phyloP scores from a whole-genome alignment of 2,888 invertebrate genomes.

The Mesoligia furuncula region DNA sequence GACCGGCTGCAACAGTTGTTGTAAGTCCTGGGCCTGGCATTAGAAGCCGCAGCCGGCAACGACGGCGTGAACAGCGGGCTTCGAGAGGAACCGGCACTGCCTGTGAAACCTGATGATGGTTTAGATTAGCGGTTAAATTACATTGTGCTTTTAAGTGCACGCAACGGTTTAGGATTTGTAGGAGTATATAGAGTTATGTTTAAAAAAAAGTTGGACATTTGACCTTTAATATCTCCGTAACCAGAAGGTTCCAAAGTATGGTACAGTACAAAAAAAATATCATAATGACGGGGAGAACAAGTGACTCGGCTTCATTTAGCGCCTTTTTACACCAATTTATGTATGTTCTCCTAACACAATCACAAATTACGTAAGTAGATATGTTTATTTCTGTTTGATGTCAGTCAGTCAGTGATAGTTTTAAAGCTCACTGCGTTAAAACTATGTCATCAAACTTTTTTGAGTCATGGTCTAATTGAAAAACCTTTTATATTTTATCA shows the following conservation, averaged over 20 bases:
- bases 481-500: background rate
- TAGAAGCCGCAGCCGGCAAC: slow-evolving; percentile 18
- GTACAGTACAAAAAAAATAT: background rate
- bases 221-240: background rate
- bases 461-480: background rate
- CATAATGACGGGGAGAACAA: background rate
- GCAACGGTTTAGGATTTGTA: background rate
- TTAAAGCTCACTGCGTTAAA: background rate
- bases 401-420: too few relatives aligned
- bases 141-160: background rate
- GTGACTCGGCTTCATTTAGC: background rate
- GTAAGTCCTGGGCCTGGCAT: slow-evolving; percentile 35
- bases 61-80: slow-evolving; percentile 52
- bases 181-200: background rate
- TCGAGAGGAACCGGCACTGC: slow-evolving; percentile 30
- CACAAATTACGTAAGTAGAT: background rate
- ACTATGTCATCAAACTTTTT: too few relatives aligned
- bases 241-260: too few relatives aligned
- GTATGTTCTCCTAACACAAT: background rate
- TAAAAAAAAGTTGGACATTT: background rate
- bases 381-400: background rate
- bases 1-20: slow-evolving; percentile 36
- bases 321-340: background rate
- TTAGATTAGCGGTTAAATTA: background rate
- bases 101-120: slow-evolving; percentile 19